Base-by-base conservation (phyloP, 1,140 invertebrate species). In the Glomeris maerens region DNA sequence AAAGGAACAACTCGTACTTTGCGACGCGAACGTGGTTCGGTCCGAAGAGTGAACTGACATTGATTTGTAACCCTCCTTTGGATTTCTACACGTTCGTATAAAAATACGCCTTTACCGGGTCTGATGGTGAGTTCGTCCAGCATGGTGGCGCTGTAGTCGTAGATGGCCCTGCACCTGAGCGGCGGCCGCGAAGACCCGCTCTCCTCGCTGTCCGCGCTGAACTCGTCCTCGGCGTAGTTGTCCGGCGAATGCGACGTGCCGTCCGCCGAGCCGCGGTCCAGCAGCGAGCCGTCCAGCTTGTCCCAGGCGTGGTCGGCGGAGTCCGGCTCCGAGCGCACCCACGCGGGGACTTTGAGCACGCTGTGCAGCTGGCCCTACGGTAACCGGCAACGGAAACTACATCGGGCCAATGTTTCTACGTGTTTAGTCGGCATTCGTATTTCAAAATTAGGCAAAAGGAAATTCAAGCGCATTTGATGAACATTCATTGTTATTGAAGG, bases 81-180 rank as follows among this genome's bases (percentile, higher is more conserved):
- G n/a, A n/a, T n/a, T n/a, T n/a, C 5, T 4, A 38, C 26, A 45
- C 58, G n/a, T n/a, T n/a, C n/a, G n/a, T n/a, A n/a, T n/a, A n/a
- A n/a, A n/a, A n/a, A n/a, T n/a, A n/a, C n/a, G n/a, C n/a, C n/a
- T n/a, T 63, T 64, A 79, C 79, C 89, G 60, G 81, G 78, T 61
- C 72, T 76, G 41, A 93, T 72, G 41, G 79, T 83, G 20, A 95
- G 74, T 65, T 95, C 89, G 69, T 93, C 89, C 59, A 82, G 79
- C 36, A 91, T 71, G 61, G 85, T 85, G 7, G 88, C 86, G 53
- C 81, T 76, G 64, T 93, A 94, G 40, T 83, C 78, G 63, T 93
- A 94, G 2, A 93, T 68, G 1, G 84, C 89, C 56, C 78, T 78
- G 63, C 88, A 93, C 53, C 78, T 77, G 21, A 81, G 74, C 45